Conservation (phyloP, 53 echinoderm and acorn worm species). For the Patiria pectinifera region DNA sequence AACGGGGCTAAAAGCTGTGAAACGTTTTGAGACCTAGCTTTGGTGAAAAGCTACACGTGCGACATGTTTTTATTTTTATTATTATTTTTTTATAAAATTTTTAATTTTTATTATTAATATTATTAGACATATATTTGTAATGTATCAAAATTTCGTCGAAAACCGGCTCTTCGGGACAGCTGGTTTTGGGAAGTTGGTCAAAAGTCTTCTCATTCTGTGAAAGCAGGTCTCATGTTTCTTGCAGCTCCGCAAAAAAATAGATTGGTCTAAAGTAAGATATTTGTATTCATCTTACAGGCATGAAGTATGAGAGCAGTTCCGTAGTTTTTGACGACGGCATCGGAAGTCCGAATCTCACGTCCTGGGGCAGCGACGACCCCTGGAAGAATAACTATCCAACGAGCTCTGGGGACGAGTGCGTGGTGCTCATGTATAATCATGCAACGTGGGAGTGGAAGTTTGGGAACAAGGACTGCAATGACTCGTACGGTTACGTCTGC, state of each 20-base stretch:
- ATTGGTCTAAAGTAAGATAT: background rate
- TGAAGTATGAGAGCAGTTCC: constrained; percentile 55
- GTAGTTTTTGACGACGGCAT: constrained; percentile 68
- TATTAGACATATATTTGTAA: no score
- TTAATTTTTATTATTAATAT: no score
- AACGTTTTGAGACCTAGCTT: no score
- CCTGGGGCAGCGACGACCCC: constrained; percentile 68
- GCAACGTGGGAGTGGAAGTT: constrained; percentile 74
- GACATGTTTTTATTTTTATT: no score
- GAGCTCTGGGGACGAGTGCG: constrained; percentile 63
- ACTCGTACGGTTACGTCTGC: constrained; percentile 63
- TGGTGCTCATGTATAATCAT: constrained; percentile 68
- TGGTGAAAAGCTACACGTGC: no score
- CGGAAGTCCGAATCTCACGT: constrained; percentile 57
- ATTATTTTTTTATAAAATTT: no score
- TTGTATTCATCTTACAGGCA: constrained; percentile 14
- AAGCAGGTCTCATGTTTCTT: background rate
- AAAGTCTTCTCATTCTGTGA: background rate
- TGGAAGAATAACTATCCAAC: constrained; percentile 75
- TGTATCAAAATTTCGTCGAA: no score
- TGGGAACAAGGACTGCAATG: constrained; percentile 55
- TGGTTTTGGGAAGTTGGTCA: no score
- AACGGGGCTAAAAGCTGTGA: no score
- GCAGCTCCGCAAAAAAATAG: background rate
- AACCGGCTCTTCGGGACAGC: no score